These are phyloP conservation scores for Myanophis thanlyinensis DNA, from an alignment of 2,113 vertebrate genomes.

Conservation along the genomic window DNA sequence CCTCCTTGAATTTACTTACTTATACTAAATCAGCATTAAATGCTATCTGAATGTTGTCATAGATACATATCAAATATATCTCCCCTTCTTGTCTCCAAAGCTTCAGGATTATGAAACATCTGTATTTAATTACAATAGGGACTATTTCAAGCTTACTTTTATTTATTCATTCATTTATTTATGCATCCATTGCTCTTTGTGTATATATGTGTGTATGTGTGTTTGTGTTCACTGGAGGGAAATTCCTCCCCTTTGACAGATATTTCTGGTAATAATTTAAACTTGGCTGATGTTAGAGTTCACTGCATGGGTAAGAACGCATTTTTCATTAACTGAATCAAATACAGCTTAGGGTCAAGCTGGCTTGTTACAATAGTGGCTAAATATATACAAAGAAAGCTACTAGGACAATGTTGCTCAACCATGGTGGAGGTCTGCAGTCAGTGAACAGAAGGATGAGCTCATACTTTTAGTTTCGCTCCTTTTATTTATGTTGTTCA, in stretches of 20 bases:
- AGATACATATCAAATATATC: slow-evolving; percentile 44
- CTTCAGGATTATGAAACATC: slow-evolving; percentile 34
- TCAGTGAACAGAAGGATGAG: not conserved
- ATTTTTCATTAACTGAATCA: not conserved
- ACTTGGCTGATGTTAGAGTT: slow-evolving; percentile 8
- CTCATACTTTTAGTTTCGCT: not conserved
- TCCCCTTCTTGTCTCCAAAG: slow-evolving; percentile 22
- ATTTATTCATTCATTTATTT: not conserved
- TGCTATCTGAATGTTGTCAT: slow-evolving; percentile 49
- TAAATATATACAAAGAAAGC: not conserved
- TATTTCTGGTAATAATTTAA: slow-evolving; percentile 53
- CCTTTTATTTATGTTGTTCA: not conserved
- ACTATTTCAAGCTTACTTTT: slow-evolving; percentile 14
- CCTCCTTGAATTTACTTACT: slow-evolving; percentile 52
- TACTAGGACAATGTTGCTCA: not conserved
- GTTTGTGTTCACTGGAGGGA: not conserved
- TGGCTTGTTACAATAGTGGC: not conserved
- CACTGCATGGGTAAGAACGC: slow-evolving; percentile 27
- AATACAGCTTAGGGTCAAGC: not conserved
- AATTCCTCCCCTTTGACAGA: slow-evolving; percentile 57
- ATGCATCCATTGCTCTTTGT: not conserved
- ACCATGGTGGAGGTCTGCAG: not conserved
- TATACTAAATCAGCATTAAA: slow-evolving; percentile 50
- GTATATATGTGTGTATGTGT: not conserved
- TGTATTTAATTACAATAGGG: slow-evolving; percentile 35